These are phyloP conservation scores for Chaetops frenatus DNA, from an alignment of 2,113 vertebrate species.

Conservation along the genomic window DNA sequence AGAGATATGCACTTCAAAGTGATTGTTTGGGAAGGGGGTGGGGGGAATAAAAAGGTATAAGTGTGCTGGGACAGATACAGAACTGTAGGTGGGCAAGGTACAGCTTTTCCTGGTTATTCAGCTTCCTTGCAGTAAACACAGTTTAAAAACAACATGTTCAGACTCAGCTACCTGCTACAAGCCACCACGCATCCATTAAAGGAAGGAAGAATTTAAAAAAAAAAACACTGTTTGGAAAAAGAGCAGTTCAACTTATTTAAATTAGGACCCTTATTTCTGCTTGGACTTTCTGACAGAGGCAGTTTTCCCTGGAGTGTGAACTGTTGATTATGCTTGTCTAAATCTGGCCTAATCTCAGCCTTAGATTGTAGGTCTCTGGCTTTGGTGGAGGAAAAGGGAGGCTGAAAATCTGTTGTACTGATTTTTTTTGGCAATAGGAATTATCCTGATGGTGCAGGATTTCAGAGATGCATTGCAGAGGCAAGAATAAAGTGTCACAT, in stretches of 20 bases:
- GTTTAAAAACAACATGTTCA: not conserved
- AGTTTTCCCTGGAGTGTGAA: not conserved
- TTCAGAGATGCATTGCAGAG: not conserved
- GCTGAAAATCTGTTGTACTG: not conserved
- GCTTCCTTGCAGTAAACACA: not conserved
- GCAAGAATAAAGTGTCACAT: not conserved
- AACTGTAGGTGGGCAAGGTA: not conserved
- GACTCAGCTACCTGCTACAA: not conserved
- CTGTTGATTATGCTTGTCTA: not conserved
- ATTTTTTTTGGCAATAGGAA: not conserved
- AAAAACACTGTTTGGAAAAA: not conserved
- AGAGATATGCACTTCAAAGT: not conserved
- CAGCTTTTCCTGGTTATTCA: not conserved
- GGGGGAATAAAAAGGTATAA: not conserved
- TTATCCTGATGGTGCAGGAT: not conserved
- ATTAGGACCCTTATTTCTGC: not conserved
- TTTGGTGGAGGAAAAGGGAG: not conserved
- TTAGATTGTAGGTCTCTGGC: not conserved
- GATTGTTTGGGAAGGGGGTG: not conserved
- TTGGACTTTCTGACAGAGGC: not conserved
- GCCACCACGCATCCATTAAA: not conserved
- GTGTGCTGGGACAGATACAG: not conserved
- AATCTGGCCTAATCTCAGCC: not conserved
- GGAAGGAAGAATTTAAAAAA: not conserved
- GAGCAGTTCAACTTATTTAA: not conserved